phyloP scores from a whole-genome alignment of 1,140 invertebrate genomes.

The Hetaerina americana region DNA sequence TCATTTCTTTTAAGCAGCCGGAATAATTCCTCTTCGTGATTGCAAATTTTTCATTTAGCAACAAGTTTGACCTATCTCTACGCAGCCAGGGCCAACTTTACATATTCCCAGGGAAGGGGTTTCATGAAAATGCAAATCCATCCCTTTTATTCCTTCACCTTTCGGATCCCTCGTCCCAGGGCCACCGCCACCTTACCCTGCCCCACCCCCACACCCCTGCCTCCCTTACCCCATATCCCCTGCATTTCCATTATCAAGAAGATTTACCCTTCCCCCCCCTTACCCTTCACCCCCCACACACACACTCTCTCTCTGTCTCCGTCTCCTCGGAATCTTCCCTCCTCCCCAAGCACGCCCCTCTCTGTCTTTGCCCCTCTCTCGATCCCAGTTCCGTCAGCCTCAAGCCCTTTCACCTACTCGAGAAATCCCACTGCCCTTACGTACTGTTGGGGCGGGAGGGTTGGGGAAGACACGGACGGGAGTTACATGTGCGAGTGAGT shows the following conservation, averaged over 20 bases:
- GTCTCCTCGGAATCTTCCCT: too few relatives aligned
- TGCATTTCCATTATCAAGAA: neutral
- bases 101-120: neutral
- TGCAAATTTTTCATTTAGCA: neutral
- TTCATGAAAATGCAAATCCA: neutral
- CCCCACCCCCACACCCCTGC: neutral
- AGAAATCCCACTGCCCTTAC: too few relatives aligned
- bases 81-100: neutral
- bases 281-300: too few relatives aligned
- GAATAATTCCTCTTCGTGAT: neutral
- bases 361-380: too few relatives aligned
- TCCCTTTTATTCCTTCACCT: neutral
- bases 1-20: neutral
- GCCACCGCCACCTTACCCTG: neutral
- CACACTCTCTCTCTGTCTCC: too few relatives aligned
- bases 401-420: too few relatives aligned
- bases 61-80: neutral
- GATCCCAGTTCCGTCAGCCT: too few relatives aligned
- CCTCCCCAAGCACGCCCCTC: too few relatives aligned
- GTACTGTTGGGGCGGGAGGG: too few relatives aligned
- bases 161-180: neutral
- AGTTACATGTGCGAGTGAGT: too few relatives aligned
- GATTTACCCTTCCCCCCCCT: too few relatives aligned
- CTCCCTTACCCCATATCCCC: neutral
- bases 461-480: too few relatives aligned